Evolutionary conservation across 2,797 vertebrate genomes (phyloP), one percentile per base, ranked within the genome.

Genomic region (Dendrocincla tyrannina): DNA sequence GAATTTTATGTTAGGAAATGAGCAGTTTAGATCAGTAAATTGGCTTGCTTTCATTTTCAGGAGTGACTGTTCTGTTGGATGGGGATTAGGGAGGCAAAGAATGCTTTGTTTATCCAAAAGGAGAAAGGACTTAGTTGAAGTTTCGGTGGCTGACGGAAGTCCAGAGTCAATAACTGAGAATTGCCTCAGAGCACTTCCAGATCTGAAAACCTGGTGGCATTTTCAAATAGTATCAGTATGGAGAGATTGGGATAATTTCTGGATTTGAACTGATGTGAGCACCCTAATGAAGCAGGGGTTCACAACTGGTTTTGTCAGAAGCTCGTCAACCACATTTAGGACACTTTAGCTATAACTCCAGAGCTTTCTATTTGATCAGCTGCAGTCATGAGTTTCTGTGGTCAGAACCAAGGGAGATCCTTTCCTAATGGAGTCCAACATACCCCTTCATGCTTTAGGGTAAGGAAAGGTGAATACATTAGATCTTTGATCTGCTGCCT

Each of bases 11-110:
- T 32, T 84, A 55, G 88, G 79, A 86, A 95, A 86, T 11, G 25
- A 60, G 60, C 56, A 35, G 39, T 53, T 92, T 55, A 81, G 66
- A 96, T 79, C 62, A 53, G 91, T 91, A 76, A 95, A 90, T 76
- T 37, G 73, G 67, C 50, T 84, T 58, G 73, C 82, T 95, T 94
- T 94, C 63, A 0, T 93, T 91, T 94, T 88, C 19, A 2, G 74
- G 53, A 91, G 50, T 68, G 86, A 93, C 42, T 68, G 46, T 68
- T 77, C 35, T 68, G 25, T 18, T 67, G 47, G 55, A 62, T 73
- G 55, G 46, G 62, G 52, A 67, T 60, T 44, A 33, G 44, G 62
- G 62, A 88, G 47, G 37, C 63, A 80, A 91, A 85, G 47, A 13
- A 22, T 80, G 46, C 33, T 49, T 94, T 88, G 72, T 93, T 97